Conservation (phyloP, 2,888 invertebrate species). For the Eupithecia subumbrata region DNA sequence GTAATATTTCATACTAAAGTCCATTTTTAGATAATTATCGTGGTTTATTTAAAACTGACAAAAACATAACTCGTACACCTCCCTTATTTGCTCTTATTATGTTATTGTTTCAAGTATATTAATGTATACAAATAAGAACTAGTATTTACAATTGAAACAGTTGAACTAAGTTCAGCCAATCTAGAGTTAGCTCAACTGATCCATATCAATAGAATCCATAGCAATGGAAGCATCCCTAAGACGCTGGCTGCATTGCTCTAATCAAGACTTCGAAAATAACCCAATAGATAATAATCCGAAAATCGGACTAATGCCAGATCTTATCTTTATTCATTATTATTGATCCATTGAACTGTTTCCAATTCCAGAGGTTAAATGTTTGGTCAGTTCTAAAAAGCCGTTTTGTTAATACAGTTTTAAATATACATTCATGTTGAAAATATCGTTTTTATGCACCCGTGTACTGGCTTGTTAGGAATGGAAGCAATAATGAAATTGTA, state of each 20-base stretch:
- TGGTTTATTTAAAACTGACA: constrained; percentile 13
- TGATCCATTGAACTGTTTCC: not conserved
- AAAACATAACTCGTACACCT: too few species aligned
- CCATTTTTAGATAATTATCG: constrained; percentile 32
- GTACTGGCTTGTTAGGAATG: constrained; percentile 37
- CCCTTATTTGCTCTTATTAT: too few species aligned
- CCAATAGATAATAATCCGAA: not conserved
- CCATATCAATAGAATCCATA: not conserved
- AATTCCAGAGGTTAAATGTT: not conserved
- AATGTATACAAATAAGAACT: not conserved
- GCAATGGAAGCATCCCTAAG: not conserved
- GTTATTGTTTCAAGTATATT: too few species aligned
- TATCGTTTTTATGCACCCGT: constrained; percentile 43
- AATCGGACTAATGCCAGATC: not conserved
- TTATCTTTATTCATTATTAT: not conserved
- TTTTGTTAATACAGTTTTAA: constrained; percentile 30
- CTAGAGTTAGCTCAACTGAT: not conserved
- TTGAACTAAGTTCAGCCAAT: not conserved
- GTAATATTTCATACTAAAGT: constrained; percentile 19
- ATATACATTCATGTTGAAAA: constrained; percentile 45
- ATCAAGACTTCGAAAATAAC: not conserved
- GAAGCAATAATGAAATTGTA: constrained; percentile 63
- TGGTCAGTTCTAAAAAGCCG: constrained; percentile 22
- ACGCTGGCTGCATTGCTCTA: not conserved
- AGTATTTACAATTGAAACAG: not conserved